Conservation (phyloP, 2,888 invertebrate species). For the Stenichneumon culpator region DNA sequence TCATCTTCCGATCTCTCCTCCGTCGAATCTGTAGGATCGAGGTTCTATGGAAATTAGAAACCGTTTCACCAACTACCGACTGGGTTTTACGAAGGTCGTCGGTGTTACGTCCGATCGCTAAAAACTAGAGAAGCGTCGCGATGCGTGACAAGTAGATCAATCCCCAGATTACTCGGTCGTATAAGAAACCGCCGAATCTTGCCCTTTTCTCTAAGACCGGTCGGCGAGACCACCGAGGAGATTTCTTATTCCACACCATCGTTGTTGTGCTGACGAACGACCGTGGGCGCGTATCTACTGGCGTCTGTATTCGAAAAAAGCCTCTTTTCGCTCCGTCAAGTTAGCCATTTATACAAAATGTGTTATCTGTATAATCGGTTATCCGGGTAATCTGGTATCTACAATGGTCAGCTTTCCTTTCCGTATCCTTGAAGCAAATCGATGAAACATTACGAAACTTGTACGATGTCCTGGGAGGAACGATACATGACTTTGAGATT, state of each 20-base stretch:
- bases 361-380: neutral
- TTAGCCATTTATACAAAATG: neutral
- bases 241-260: conserved; percentile 45
- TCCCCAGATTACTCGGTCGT: conserved; percentile 46
- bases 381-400: neutral
- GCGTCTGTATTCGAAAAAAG: neutral
- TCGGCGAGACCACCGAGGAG: conserved; percentile 3
- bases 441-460: neutral
- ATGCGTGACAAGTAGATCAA: conserved; percentile 76
- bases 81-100: conserved; percentile 57
- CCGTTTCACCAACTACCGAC: conserved; percentile 60
- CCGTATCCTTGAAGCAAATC: neutral
- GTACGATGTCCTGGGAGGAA: neutral
- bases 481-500: neutral
- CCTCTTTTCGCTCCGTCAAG: neutral
- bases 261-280: neutral
- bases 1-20: conserved; percentile 64
- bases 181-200: neutral
- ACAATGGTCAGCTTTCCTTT: neutral
- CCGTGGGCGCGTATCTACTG: neutral
- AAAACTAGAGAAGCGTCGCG: conserved; percentile 63
- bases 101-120: conserved; percentile 46
- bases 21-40: conserved; percentile 66
- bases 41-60: conserved; percentile 63
- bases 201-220: conserved; percentile 53